Evolutionary conservation across 23 tunicate genomes (phyloP).

Genomic region (Diplosoma virens): DNA sequence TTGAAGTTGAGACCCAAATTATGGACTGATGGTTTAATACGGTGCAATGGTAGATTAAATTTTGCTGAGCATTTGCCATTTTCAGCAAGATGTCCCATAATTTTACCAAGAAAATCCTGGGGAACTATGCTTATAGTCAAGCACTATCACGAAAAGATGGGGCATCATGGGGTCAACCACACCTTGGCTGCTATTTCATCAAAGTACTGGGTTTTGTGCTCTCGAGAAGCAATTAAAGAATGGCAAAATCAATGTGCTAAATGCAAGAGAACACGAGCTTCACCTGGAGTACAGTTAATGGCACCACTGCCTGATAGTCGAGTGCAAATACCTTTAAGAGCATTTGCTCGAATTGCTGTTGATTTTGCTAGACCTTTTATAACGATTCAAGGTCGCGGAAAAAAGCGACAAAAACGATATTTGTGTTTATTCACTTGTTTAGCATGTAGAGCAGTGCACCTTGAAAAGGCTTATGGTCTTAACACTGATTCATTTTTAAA

Average conservation of each 20-base stretch:
- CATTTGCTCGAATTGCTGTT: background rate
- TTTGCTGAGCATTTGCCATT: background rate
- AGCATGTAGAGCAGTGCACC: background rate
- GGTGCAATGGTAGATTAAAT: background rate
- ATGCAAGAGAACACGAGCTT: background rate
- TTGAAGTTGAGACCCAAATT: background rate
- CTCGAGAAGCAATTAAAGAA: background rate
- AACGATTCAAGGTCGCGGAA: constrained; percentile 5
- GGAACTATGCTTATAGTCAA: background rate
- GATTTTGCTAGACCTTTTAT: constrained; percentile 16
- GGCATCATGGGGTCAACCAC: constrained; percentile 14
- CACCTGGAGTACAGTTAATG: constrained; percentile 1
- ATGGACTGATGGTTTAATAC: background rate
- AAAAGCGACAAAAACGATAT: background rate
- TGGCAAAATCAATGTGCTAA: constrained; percentile 5
- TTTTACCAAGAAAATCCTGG: background rate
- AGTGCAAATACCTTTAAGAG: background rate
- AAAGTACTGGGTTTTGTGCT: background rate
- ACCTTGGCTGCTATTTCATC: constrained; percentile 4
- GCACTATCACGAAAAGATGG: constrained; percentile 5
- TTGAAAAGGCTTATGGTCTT: background rate
- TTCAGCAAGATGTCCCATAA: background rate
- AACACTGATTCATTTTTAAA: constrained; percentile 7
- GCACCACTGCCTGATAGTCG: background rate
- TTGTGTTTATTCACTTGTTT: constrained; percentile 7